phyloP scores from a whole-genome alignment of 2,113 vertebrate genomes.

The Pseudopipra pipra region DNA sequence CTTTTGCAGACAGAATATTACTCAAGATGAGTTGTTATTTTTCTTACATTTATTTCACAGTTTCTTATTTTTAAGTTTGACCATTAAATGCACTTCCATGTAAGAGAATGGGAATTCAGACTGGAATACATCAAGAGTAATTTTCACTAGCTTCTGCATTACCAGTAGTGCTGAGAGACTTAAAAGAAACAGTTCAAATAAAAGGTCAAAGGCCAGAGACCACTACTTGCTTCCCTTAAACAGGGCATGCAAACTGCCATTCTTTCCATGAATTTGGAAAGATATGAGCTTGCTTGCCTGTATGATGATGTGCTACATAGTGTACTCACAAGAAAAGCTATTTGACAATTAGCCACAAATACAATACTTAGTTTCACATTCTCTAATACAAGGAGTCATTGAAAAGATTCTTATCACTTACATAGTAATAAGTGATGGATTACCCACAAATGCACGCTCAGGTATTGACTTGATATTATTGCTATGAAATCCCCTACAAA shows the following conservation, averaged over 20 bases:
- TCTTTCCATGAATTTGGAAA: not conserved
- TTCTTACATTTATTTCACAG: not conserved
- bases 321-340: not conserved
- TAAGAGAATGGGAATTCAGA: not conserved
- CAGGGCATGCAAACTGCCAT: not conserved
- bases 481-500: slow-evolving; percentile 88
- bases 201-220: not conserved
- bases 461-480: slow-evolving; percentile 93
- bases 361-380: not conserved
- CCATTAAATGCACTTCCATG: not conserved
- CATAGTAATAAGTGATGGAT: slow-evolving; percentile 91
- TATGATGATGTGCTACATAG: not conserved
- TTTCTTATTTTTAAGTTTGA: not conserved
- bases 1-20: not conserved
- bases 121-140: not conserved
- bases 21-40: not conserved
- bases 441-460: slow-evolving; percentile 87
- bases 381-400: not conserved
- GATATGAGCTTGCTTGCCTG: not conserved
- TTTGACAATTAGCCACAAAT: not conserved
- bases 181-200: not conserved
- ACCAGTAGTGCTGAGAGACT: not conserved
- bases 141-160: not conserved
- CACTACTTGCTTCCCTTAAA: not conserved
- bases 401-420: slow-evolving; percentile 69